Evolutionary conservation across 2,888 invertebrate genomes (phyloP), one percentile per base, ranked within the genome.

Genomic region (Sphecodes monilicornis): DNA sequence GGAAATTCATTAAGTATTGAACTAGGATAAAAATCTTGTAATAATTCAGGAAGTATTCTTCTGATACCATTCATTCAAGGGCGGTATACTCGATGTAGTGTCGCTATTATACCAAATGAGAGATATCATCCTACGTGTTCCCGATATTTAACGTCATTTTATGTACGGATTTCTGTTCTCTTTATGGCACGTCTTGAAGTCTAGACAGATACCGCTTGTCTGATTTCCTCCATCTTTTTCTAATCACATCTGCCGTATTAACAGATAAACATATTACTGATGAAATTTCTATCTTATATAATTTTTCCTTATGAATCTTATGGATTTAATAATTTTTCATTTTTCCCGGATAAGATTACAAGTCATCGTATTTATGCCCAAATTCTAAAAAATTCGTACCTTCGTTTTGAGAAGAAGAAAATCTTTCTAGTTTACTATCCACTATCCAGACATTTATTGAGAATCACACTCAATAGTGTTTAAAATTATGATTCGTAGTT

Each of bases 111-210:
- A 6, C 10, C 10, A 66, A 36, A 36, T 18, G 64, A 22, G 36
- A 32, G 22, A 36, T 60, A 36, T 66, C 32, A 32, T 18, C 36
- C 50, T 32, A 66, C 71, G 76, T 78, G 78, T 76, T 46, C 72
- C 29, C 26, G 1, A 81, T 78, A 84, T 88, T 84, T 88, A 79
- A 88, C 84, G 88, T 86, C 80, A 84, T 80, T 64, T 75, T 54
- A 69, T 46, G 64, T 26, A 43, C 78, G 46, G 46, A 68, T 46
- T 66, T 22, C 64, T 32, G 39, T 50, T 80, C 84, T 54, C 50
- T 76, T 81, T 79, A 69, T 54, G 69, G 32, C n/a, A 57, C 32
- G 60, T 29, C 18, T 18, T 8, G 11, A 4, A 43, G 11, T n/a
- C 26, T 4, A 29, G 32, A 32, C 6, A 13, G 29, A 29, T 32